phyloP scores from a whole-genome alignment of 2,113 vertebrate species.

The Python bivittatus region DNA sequence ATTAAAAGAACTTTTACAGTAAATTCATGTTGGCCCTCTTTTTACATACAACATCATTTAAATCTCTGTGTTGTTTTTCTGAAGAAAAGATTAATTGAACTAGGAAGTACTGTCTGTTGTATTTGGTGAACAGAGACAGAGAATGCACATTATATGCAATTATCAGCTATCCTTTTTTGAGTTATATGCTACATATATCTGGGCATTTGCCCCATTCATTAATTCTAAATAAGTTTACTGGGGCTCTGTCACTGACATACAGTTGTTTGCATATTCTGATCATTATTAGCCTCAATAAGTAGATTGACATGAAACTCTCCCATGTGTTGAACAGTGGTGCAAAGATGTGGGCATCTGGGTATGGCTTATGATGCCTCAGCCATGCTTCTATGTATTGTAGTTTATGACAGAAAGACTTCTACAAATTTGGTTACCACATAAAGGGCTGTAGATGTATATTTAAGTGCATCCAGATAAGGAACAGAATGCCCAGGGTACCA shows the following conservation, averaged over 20 bases:
- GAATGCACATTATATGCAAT: slow-evolving; percentile 1
- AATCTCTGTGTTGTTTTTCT: slow-evolving; percentile 5
- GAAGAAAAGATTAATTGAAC: slow-evolving; percentile 16
- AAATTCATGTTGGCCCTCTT: not conserved
- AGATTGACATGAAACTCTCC: not conserved
- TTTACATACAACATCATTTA: not conserved
- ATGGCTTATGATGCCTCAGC: not conserved
- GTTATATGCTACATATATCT: not conserved
- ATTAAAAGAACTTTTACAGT: not conserved
- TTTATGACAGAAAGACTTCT: not conserved
- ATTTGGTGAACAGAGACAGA: slow-evolving; percentile 2
- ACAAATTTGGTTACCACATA: not conserved
- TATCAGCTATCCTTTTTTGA: not conserved
- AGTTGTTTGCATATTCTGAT: not conserved
- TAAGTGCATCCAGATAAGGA: not conserved
- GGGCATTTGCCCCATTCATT: not conserved
- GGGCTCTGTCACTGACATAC: not conserved
- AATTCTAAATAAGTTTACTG: not conserved
- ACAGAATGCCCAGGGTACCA: not conserved
- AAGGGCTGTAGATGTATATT: not conserved
- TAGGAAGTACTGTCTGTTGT: not conserved
- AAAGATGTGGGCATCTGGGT: not conserved
- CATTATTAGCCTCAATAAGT: not conserved
- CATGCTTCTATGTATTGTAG: not conserved
- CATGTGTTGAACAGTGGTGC: not conserved